Base-by-base conservation (phyloP, 2,797 vertebrate genomes). In the Cryptoblepharus egeriae region DNA sequence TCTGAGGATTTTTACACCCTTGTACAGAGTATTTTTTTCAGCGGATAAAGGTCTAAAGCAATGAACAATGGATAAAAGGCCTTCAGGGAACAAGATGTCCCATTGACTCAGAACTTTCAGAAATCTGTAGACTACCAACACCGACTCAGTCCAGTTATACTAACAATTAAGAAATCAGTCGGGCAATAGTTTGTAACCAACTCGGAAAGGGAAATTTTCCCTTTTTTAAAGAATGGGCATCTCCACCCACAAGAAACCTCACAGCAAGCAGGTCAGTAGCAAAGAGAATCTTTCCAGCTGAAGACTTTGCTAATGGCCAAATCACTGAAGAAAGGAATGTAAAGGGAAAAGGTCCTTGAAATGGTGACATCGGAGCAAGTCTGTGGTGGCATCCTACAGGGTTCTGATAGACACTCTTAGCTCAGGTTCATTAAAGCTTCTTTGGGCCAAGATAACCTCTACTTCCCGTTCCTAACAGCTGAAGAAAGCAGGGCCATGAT, bases 261-360 rank as follows among this genome's bases (percentile, higher is more conserved):
- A 42, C 49, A 85, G 68, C 74, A 85, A 65, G 49, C n/a, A 85
- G 60, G 84, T 75, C 60, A 81, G 26, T 37, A 63, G 18, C 35
- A 67, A 58, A 81, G 35, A 77, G 39, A 57, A 55, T 83, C 35
- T 64, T 18, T 26, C 57, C 11, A 70, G 28, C 1, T 65, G 58
- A 45, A 45, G n/a, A 45, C 37, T 65, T 65, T 42, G 10, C 35
- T 57, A 72, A 77, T 81, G 60, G 13, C 4, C 13, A 32, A 37
- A 65, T 80, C 49, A 16, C 58, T 58, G 28, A 30, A 76, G 73
- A 69, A 58, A 45, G 45, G 20, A 49, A n/a, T 26, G 8, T 2
- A 39, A 22, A 32, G 67, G 26, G 42, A 7, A 42, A 37, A 60
- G 45, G 26, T 37, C 42, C 35, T 76, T 20, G 55, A 45, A 76